Conservation (phyloP, 2,113 vertebrate genomes). For the Rutilus rutilus region DNA sequence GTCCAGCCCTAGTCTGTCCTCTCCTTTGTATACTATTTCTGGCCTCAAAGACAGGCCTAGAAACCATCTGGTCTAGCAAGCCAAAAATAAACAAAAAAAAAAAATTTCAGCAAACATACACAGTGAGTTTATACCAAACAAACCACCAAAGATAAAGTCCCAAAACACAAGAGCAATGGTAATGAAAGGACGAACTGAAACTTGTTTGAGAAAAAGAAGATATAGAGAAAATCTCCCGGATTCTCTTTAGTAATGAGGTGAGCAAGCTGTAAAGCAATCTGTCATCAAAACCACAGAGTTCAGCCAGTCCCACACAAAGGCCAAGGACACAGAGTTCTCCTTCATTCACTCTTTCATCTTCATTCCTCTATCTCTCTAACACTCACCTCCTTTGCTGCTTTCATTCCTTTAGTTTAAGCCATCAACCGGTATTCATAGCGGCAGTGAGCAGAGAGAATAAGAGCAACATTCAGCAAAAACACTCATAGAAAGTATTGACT, state of each 20-base stretch:
- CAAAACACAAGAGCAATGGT: neutral
- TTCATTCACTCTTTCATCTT: slow-evolving; percentile 32
- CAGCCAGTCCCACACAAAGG: slow-evolving; percentile 33
- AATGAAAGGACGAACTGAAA: neutral
- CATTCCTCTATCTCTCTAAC: neutral
- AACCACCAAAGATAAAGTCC: neutral
- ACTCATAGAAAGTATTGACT: slow-evolving; percentile 3
- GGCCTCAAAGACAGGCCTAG: too few relatives aligned
- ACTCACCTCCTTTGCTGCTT: neutral
- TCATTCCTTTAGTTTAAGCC: slow-evolving; percentile 8
- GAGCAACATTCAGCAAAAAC: slow-evolving; percentile 17
- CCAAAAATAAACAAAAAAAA: neutral
- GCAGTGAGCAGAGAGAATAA: neutral
- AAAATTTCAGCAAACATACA: neutral
- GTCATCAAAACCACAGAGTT: slow-evolving; percentile 3
- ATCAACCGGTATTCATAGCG: slow-evolving; percentile 5
- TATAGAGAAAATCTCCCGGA: neutral
- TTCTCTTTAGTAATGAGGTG: neutral
- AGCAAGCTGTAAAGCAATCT: slow-evolving; percentile 26
- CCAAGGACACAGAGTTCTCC: slow-evolving; percentile 37
- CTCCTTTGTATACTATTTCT: too few relatives aligned
- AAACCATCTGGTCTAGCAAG: too few relatives aligned
- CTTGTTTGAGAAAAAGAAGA: neutral
- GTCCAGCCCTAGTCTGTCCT: too few relatives aligned
- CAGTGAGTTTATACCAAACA: neutral